Base-by-base conservation (phyloP, 2,113 vertebrate genomes). In the Sylvilagus bachmani region DNA sequence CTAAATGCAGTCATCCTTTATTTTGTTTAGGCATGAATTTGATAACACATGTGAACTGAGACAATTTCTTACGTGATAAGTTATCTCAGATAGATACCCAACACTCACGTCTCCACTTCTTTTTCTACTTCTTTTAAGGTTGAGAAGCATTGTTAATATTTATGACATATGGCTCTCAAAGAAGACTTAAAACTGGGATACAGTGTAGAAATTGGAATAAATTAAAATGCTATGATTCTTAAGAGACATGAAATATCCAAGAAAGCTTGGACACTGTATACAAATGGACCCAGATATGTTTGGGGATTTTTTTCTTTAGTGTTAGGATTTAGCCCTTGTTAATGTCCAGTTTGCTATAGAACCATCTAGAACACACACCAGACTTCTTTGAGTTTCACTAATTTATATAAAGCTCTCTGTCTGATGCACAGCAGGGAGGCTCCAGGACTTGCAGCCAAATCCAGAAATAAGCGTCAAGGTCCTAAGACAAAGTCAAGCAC, bases 161-260 rank as follows among this genome's bases (percentile, higher is more conserved):
- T 91, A 2, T 91, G 77, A 97, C 90, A 81, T 10, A 71, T 5
- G 3, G 33, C 14, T 58, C 3, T 44, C 24, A 74, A 70, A 31
- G 77, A n/a, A 94, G 38, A 89, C 38, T 75, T 75, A 70, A 89
- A 87, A 87, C 2, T 69, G 87, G 16, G 79, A 51, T 83, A 69
- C 29, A 71, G 83, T 53, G 49, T 67, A 62, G 33, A 61, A 89
- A 62, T 2, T 81, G 0, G 71, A 75, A 90, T 89, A 89, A 92
- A 75, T 2, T 81, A 33, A 94, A 66, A 85, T 53, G 2, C 6
- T 24, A 29, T 62, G 38, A 81, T 66, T 73, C 61, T 64, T 71
- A 14, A 79, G 80, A 51, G 21, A 93, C 94, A 80, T 64, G 27
- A 31, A 33, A 24, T 92, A 69, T 92, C 38, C 33, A 14, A 75